A percentile compares a stretch with the other conserved stretches of the same genome.
Evolutionary conservation across 2,113 vertebrate species (phyloP).

Genomic region (Telmatochromis brichardi): DNA sequence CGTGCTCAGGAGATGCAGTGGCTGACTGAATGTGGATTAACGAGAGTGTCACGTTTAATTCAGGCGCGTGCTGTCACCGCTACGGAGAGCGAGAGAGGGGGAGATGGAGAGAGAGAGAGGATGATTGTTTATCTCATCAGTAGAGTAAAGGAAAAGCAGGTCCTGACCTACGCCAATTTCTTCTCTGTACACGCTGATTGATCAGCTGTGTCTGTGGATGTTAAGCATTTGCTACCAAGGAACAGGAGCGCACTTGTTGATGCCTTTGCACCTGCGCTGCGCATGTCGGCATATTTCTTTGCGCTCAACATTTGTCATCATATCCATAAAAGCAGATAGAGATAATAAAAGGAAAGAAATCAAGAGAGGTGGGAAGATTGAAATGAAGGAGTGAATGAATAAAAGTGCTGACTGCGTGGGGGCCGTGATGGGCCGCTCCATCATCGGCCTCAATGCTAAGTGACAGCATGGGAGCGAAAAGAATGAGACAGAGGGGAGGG

Average conservation of each 20-base stretch:
- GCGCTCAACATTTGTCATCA: not conserved
- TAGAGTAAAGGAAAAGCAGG: constrained; percentile 25
- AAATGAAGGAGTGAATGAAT: constrained; percentile 24
- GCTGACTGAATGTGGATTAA: constrained; percentile 50
- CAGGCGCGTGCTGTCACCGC: constrained; percentile 12
- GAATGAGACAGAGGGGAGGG: not conserved
- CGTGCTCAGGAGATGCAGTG: constrained; percentile 4
- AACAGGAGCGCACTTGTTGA: not conserved
- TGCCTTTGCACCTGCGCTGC: not conserved
- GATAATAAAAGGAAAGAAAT: constrained; percentile 24
- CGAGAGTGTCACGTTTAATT: constrained; percentile 51
- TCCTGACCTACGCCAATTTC: constrained; percentile 32
- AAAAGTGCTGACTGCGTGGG: constrained; percentile 31
- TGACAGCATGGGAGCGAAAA: constrained; percentile 9
- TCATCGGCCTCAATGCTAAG: constrained; percentile 19
- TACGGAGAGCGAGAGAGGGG: not conserved
- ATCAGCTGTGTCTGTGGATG: constrained; percentile 15
- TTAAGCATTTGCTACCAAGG: not conserved
- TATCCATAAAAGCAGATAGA: not conserved
- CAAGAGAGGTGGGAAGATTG: not conserved
- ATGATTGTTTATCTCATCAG: constrained; percentile 53
- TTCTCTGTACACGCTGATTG: constrained; percentile 13
- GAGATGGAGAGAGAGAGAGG: not conserved
- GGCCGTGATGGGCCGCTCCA: constrained; percentile 15
- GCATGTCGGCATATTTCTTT: not conserved